Percentiles rank a stretch among this genome's conserved stretches.
Evolutionary conservation across 2,888 invertebrate genomes (phyloP).

Genomic region (Aporophyla nigra): DNA sequence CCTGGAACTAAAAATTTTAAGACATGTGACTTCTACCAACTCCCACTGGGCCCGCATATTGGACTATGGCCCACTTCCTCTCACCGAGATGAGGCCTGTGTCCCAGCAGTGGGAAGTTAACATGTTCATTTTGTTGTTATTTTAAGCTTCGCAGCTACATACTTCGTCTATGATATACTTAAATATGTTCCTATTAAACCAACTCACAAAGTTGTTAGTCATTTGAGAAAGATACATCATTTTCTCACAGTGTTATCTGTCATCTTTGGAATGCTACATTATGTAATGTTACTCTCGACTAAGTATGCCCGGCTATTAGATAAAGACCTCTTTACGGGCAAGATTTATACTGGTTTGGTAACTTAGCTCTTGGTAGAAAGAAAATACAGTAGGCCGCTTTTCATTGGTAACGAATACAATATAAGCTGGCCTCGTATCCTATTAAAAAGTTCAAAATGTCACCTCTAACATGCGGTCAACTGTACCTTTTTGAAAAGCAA

Average conservation of each 20-base stretch:
- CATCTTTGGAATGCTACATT: conserved; percentile 48
- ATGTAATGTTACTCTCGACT: conserved; percentile 53
- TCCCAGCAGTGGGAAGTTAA: too few species aligned
- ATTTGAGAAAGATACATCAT: conserved; percentile 18
- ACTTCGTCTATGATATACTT: not conserved
- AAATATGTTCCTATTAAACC: not conserved
- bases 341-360: conserved; percentile 5
- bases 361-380: not conserved
- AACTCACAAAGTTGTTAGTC: conserved; percentile 16
- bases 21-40: too few species aligned
- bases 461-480: not conserved
- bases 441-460: not conserved
- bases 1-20: too few species aligned
- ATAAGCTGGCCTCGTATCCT: not conserved
- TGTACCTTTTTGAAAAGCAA: not conserved
- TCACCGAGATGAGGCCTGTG: too few species aligned
- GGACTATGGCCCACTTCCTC: too few species aligned
- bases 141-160: not conserved
- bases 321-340: conserved; percentile 37
- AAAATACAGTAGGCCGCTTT: not conserved
- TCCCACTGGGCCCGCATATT: too few species aligned
- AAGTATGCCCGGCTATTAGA: conserved; percentile 53
- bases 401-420: too few species aligned
- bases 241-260: conserved; percentile 41
- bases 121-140: too few species aligned